Percentiles rank a stretch among this genome's conserved stretches.
Evolutionary conservation across 2,113 vertebrate species (phyloP).

Genomic region (Platysternon megacephalum): DNA sequence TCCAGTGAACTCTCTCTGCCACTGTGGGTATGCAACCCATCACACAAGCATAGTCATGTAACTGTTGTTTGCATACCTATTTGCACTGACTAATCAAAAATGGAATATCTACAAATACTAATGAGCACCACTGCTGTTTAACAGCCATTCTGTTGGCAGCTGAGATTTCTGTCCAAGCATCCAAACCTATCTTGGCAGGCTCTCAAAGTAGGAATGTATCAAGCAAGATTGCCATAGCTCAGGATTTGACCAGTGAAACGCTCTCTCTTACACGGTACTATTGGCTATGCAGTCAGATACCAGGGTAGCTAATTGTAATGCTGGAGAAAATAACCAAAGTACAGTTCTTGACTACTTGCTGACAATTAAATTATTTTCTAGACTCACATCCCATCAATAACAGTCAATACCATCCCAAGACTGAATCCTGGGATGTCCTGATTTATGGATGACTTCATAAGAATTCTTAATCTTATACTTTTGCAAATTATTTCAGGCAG

Average conservation of each 20-base stretch:
- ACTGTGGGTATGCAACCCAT: background rate
- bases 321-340: background rate
- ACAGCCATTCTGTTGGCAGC: background rate
- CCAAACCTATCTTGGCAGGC: background rate
- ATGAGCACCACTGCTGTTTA: conserved; percentile 4
- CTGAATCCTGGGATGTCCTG: background rate
- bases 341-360: background rate
- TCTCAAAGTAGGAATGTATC: conserved; percentile 2
- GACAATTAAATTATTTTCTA: background rate
- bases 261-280: background rate
- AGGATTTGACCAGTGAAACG: background rate
- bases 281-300: background rate
- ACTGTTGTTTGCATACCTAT: background rate
- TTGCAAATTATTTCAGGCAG: background rate
- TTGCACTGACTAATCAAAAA: background rate
- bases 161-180: conserved; percentile 2
- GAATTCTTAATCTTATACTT: background rate
- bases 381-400: background rate
- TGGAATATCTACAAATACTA: background rate
- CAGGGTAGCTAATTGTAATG: background rate
- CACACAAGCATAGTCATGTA: background rate
- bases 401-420: background rate
- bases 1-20: no score
- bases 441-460: background rate
- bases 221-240: background rate